Conservation (phyloP, 1,140 invertebrate species). For the Pygmarrhopalites habei region DNA sequence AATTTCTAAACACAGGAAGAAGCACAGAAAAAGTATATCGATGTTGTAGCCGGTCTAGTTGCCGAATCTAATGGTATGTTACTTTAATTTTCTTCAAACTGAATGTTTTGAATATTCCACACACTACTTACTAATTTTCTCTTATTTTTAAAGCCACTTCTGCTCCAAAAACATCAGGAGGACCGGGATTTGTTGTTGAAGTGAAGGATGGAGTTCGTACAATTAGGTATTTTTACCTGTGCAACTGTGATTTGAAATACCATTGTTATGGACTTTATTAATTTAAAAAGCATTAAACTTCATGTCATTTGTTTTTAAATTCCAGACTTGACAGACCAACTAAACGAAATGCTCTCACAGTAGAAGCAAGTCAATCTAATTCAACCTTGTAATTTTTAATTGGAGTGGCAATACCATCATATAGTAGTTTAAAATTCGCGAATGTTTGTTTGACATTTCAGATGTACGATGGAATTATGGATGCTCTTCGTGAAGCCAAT, state of each 20-base stretch:
- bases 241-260: no score
- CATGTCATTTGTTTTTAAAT: no score
- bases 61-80: no score
- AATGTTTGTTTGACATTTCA: conserved; percentile 34
- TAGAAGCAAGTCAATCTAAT: neutral
- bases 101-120: no score
- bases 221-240: no score
- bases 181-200: conserved; percentile 29
- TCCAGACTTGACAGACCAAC: conserved; percentile 46
- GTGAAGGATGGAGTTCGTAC: conserved; percentile 46
- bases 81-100: no score
- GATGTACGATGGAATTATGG: conserved; percentile 50
- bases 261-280: no score
- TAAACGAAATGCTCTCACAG: conserved; percentile 53
- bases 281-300: no score
- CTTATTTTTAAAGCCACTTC: neutral
- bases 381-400: neutral
- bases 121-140: no score
- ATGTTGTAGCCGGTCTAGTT: conserved; percentile 16
- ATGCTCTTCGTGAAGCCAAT: conserved; percentile 47
- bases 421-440: neutral
- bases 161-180: neutral
- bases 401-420: neutral
- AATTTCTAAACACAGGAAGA: conserved; percentile 23
- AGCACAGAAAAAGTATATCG: conserved; percentile 29